phyloP scores from a whole-genome alignment of 2,797 vertebrate species.

The Diceros bicornis region DNA sequence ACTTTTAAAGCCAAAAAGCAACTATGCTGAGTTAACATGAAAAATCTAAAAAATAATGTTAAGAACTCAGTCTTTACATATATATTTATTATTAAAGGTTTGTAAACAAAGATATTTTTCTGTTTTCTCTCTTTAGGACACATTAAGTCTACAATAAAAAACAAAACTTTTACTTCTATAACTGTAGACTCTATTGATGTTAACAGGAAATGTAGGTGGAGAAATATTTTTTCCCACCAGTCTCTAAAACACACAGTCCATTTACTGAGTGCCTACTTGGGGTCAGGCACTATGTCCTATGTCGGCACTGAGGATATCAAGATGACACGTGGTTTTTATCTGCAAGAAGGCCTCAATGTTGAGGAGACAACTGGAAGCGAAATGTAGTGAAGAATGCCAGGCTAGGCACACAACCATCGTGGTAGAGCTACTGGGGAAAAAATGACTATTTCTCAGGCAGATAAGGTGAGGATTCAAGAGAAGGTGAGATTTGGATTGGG shows the following conservation, averaged over 20 bases:
- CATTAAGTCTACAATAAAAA: neutral
- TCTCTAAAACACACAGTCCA: neutral
- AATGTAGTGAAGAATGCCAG: neutral
- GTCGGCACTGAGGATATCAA: neutral
- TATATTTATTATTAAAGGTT: neutral
- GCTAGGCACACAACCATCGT: neutral
- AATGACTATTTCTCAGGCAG: neutral
- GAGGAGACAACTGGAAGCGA: neutral
- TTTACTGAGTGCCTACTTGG: neutral
- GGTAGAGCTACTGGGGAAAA: neutral
- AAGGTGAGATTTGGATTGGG: neutral
- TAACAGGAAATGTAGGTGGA: neutral
- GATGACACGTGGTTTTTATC: neutral
- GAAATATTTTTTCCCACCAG: neutral
- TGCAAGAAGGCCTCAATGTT: neutral
- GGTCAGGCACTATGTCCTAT: neutral
- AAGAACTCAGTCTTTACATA: neutral
- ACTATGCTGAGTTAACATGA: neutral
- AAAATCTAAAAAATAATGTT: slow-evolving; percentile 20
- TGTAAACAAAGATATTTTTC: neutral
- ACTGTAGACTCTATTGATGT: neutral
- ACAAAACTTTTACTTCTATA: neutral
- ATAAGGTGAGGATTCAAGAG: neutral
- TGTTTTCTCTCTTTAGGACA: neutral
- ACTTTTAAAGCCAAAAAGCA: neutral